Evolutionary conservation across 2,888 invertebrate species (phyloP).

Genomic region (Diadromus collaris): DNA sequence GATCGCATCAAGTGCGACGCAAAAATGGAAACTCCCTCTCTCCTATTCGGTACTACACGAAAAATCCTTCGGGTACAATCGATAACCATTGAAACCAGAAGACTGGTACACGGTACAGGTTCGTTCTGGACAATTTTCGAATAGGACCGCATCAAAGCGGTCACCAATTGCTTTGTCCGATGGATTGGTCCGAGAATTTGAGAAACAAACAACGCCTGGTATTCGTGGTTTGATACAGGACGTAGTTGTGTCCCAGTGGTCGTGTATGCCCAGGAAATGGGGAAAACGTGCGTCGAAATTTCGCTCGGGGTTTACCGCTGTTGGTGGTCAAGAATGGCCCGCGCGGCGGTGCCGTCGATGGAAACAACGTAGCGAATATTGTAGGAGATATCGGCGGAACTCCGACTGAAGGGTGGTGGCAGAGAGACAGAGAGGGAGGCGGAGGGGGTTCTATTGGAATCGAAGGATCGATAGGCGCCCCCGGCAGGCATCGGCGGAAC

Average conservation of each 20-base stretch:
- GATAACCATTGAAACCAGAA: constrained; percentile 18
- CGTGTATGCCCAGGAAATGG: constrained; percentile 40
- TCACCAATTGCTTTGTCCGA: constrained; percentile 47
- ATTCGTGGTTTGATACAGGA: constrained; percentile 43
- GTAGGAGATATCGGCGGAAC: constrained; percentile 11
- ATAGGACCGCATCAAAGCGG: constrained; percentile 38
- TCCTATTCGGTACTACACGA: neutral
- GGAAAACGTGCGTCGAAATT: constrained; percentile 39
- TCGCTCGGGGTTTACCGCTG: constrained; percentile 18
- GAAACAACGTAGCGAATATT: constrained; percentile 36
- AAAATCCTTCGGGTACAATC: constrained; percentile 11
- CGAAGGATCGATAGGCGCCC: constrained; percentile 42
- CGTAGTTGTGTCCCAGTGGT: constrained; percentile 30
- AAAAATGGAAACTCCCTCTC: neutral
- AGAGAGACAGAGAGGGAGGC: neutral
- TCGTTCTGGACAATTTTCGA: neutral
- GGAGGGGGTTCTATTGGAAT: constrained; percentile 30
- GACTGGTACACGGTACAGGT: neutral
- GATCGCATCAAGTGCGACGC: neutral
- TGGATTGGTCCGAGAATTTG: constrained; percentile 46
- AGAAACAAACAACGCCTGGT: constrained; percentile 50
- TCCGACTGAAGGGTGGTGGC: neutral
- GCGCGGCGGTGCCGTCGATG: neutral
- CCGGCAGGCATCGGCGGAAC: constrained; percentile 38
- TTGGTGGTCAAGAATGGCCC: constrained; percentile 14